These are phyloP conservation scores for Plebejus melissa DNA, from an alignment of 2,888 invertebrate genomes.

Conservation along the genomic window DNA sequence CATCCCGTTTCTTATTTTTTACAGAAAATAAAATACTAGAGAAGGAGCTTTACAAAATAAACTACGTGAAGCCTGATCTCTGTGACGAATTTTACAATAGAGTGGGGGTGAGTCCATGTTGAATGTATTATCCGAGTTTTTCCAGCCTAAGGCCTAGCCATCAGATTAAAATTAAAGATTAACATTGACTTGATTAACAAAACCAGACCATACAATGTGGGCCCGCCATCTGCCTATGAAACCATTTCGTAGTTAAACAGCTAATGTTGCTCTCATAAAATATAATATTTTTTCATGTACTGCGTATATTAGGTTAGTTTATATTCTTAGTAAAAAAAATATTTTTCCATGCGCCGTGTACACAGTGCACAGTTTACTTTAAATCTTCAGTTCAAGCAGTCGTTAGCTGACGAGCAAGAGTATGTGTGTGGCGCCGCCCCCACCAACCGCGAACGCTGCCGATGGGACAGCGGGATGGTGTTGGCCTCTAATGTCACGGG, in stretches of 20 bases:
- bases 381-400: slow-evolving; percentile 37
- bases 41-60: slow-evolving; percentile 42
- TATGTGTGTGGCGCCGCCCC: slow-evolving; percentile 47
- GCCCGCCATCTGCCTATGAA: no score
- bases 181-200: no score
- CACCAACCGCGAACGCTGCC: slow-evolving; percentile 45
- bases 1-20: slow-evolving; percentile 31
- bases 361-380: no score
- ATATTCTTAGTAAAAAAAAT: no score
- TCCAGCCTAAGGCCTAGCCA: not conserved
- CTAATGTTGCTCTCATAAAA: no score
- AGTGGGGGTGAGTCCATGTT: slow-evolving; percentile 38
- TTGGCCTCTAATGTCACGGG: slow-evolving; percentile 52
- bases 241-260: no score
- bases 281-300: no score
- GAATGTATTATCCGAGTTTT: slow-evolving; percentile 9
- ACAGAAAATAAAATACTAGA: slow-evolving; percentile 48
- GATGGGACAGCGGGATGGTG: slow-evolving; percentile 58
- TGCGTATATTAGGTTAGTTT: no score
- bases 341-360: not conserved
- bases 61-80: slow-evolving; percentile 38
- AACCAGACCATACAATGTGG: no score
- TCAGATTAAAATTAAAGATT: no score
- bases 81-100: slow-evolving; percentile 46
- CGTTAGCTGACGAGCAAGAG: slow-evolving; percentile 16